Evolutionary conservation across 2,113 vertebrate genomes (phyloP).

Genomic region (Bostrychus sinensis): DNA sequence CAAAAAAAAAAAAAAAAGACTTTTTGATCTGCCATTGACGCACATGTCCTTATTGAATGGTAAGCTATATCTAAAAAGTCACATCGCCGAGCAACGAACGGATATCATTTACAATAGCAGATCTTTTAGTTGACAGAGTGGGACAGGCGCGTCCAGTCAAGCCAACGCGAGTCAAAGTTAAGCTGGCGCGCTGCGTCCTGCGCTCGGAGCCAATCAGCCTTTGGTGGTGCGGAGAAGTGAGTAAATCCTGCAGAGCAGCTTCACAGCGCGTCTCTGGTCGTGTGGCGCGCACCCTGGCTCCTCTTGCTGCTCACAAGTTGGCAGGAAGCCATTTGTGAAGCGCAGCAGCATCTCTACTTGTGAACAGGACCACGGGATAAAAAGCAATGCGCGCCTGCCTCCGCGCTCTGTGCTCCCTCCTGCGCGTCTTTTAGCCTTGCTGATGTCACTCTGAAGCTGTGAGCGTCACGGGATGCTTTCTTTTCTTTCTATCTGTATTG

Average conservation of each 20-base stretch:
- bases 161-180: constrained; percentile 21
- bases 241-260: constrained; percentile 12
- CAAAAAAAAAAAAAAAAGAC: not conserved
- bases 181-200: constrained; percentile 33
- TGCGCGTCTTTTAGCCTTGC: constrained; percentile 56
- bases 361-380: constrained; percentile 58
- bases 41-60: not conserved
- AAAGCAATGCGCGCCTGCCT: constrained; percentile 69
- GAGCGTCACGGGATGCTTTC: constrained; percentile 71
- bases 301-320: constrained; percentile 36
- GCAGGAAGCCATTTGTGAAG: constrained; percentile 25
- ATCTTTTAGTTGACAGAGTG: not conserved
- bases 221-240: constrained; percentile 1
- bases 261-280: constrained; percentile 7
- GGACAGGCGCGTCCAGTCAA: constrained; percentile 11
- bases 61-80: not conserved
- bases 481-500: constrained; percentile 17
- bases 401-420: constrained; percentile 61
- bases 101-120: not conserved
- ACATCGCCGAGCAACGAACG: not conserved
- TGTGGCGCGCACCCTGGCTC: constrained; percentile 11
- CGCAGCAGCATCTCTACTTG: constrained; percentile 57
- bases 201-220: constrained; percentile 13
- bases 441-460: constrained; percentile 75
- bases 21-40: not conserved